Conservation (phyloP, 1,140 invertebrate genomes). For the Procambarus virginalis region DNA sequence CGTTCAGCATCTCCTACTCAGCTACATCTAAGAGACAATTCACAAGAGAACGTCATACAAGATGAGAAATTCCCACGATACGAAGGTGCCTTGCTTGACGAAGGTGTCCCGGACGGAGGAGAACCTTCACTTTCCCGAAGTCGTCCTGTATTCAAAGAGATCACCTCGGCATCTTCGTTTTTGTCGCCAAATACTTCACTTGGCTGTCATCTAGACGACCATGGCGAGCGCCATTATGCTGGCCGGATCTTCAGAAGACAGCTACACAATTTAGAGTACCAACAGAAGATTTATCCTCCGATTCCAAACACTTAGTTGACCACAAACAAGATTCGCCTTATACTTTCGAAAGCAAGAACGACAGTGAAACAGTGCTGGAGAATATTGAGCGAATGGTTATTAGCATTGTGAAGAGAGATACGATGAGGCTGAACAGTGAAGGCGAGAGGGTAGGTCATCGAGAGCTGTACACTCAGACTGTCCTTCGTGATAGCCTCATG, state of each 20-base stretch:
- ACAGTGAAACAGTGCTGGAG: constrained; percentile 17
- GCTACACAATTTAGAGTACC: background rate
- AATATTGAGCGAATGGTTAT: constrained; percentile 47
- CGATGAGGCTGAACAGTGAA: constrained; percentile 22
- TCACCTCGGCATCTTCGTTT: background rate
- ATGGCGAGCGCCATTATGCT: background rate
- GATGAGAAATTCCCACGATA: background rate
- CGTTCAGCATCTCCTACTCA: too few relatives aligned
- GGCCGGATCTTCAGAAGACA: background rate
- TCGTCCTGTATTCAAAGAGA: background rate
- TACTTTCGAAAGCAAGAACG: background rate
- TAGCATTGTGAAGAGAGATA: constrained; percentile 47
- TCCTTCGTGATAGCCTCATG: constrained; percentile 1
- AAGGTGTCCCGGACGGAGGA: background rate
- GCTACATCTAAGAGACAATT: background rate
- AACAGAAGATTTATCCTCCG: background rate
- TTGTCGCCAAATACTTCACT: background rate
- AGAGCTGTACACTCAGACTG: background rate
- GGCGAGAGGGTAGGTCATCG: background rate
- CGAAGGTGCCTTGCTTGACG: background rate
- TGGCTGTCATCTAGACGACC: background rate
- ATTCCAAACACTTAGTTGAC: background rate
- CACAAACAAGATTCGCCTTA: background rate
- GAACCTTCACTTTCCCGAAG: background rate
- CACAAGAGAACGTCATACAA: background rate